A percentile compares a stretch with the other conserved stretches of the same genome.
phyloP scores from a whole-genome alignment of 1,140 invertebrate genomes.

The Solenopsis invicta region DNA sequence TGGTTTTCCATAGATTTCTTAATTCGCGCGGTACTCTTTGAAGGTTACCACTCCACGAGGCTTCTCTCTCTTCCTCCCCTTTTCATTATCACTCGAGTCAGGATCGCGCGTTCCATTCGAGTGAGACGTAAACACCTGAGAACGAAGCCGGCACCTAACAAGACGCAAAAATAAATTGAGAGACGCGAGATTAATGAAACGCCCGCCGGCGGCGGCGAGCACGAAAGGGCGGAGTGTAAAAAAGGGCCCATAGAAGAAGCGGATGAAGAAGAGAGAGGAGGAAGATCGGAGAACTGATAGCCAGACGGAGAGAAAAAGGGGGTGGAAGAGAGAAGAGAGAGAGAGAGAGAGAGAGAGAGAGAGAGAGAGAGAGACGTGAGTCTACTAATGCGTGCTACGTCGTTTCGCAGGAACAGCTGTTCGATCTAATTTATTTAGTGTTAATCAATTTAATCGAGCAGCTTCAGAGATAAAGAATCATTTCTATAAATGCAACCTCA shows the following conservation, averaged over 20 bases:
- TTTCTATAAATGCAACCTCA: slow-evolving; percentile 15
- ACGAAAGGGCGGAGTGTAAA: slow-evolving; percentile 81
- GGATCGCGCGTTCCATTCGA: slow-evolving; percentile 77
- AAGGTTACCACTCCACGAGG: slow-evolving; percentile 21
- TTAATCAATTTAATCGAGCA: slow-evolving; percentile 82
- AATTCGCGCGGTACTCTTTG: slow-evolving; percentile 30
- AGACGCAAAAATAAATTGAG: slow-evolving; percentile 87
- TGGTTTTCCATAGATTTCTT: slow-evolving; percentile 32
- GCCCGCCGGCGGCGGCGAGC: slow-evolving; percentile 82
- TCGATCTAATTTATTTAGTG: slow-evolving; percentile 85
- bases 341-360: slow-evolving; percentile 59
- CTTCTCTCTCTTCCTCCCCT: slow-evolving; percentile 59
- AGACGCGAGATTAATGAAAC: slow-evolving; percentile 87
- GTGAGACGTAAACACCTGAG: slow-evolving; percentile 82
- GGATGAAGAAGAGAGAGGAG: slow-evolving; percentile 64
- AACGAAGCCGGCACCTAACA: slow-evolving; percentile 81
- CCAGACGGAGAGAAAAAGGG: slow-evolving; percentile 10
- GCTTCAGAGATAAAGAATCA: slow-evolving; percentile 16
- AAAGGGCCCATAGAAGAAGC: slow-evolving; percentile 75
- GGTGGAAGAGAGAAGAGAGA: slow-evolving; percentile 57
- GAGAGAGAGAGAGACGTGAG: slow-evolving; percentile 19
- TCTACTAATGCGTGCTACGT: slow-evolving; percentile 40
- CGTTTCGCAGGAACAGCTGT: slow-evolving; percentile 48
- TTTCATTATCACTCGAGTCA: slow-evolving; percentile 75
- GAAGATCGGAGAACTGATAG: slow-evolving; percentile 36